A percentile compares a stretch with the other conserved stretches of the same genome.
phyloP scores from a whole-genome alignment of 1,140 invertebrate genomes.

The Drosophila mayri region DNA sequence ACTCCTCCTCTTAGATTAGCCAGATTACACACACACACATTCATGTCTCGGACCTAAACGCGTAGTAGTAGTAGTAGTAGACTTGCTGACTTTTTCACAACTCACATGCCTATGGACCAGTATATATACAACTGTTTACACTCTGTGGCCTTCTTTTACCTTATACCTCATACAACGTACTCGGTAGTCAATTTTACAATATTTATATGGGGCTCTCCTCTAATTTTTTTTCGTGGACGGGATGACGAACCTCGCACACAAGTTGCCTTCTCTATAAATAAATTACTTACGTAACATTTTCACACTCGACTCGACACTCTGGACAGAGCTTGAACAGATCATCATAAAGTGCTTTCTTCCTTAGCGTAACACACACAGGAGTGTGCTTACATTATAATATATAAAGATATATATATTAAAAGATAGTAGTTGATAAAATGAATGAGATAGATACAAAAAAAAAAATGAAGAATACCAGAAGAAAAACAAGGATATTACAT shows the following conservation, averaged over 20 bases:
- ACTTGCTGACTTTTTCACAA: slow-evolving; percentile 74
- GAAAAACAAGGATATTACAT: slow-evolving; percentile 28
- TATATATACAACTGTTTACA: slow-evolving; percentile 68
- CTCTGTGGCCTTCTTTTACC: slow-evolving; percentile 80
- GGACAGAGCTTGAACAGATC: slow-evolving; percentile 52
- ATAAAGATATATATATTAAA: slow-evolving; percentile 17
- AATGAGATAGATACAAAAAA: slow-evolving; percentile 12
- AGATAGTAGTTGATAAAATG: slow-evolving; percentile 22
- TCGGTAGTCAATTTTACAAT: slow-evolving; percentile 78
- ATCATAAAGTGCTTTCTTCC: slow-evolving; percentile 57
- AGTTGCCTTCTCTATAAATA: slow-evolving; percentile 64
- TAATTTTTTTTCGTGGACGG: slow-evolving; percentile 19
- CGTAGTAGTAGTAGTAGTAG: slow-evolving; percentile 22
- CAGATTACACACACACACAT: slow-evolving; percentile 39
- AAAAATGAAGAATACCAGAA: slow-evolving; percentile 14
- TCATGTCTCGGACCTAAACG: slow-evolving; percentile 43
- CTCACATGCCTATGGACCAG: slow-evolving; percentile 71
- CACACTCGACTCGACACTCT: slow-evolving; percentile 42
- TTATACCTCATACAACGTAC: slow-evolving; percentile 82
- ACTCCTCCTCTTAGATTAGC: slow-evolving; percentile 24
- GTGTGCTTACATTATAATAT: slow-evolving; percentile 15
- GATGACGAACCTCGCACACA: slow-evolving; percentile 61
- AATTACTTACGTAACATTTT: slow-evolving; percentile 56
- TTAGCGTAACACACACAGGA: slow-evolving; percentile 20
- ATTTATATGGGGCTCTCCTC: slow-evolving; percentile 33